Conservation (phyloP, 37 sponge, comb jelly and placozoan genomes). For the Beroe ovata region DNA sequence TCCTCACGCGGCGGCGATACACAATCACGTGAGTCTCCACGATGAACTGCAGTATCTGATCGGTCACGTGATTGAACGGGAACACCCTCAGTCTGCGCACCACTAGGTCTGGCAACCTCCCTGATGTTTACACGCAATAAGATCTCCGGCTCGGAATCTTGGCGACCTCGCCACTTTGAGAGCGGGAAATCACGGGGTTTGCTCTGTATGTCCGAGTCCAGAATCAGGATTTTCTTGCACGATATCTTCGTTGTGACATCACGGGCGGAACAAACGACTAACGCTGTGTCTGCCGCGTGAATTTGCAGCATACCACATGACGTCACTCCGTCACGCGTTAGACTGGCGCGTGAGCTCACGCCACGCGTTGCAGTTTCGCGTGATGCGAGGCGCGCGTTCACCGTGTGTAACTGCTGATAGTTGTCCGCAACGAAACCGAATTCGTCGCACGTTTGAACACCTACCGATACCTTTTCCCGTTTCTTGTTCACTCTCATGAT, state of each 20-base stretch:
- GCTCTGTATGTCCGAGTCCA: constrained; percentile 8
- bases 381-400: neutral
- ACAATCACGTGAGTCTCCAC: neutral
- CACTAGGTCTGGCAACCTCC: neutral
- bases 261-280: constrained; percentile 3
- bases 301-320: constrained; percentile 28
- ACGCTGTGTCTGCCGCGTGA: neutral
- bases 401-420: constrained; percentile 50
- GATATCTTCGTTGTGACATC: constrained; percentile 10
- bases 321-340: neutral
- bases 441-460: neutral
- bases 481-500: constrained; percentile 61
- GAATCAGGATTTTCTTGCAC: constrained; percentile 1
- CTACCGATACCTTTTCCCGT: constrained; percentile 7
- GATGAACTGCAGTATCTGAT: neutral
- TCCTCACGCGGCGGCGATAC: too few species aligned
- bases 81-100: neutral
- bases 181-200: constrained; percentile 47
- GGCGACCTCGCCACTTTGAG: neutral
- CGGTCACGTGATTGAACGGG: too few species aligned
- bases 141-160: neutral
- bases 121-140: neutral
- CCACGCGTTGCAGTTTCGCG: neutral
- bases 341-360: neutral
- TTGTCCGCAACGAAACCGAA: constrained; percentile 1